Conservation (phyloP, 2,888 invertebrate species). For the Chrysolina americana region DNA sequence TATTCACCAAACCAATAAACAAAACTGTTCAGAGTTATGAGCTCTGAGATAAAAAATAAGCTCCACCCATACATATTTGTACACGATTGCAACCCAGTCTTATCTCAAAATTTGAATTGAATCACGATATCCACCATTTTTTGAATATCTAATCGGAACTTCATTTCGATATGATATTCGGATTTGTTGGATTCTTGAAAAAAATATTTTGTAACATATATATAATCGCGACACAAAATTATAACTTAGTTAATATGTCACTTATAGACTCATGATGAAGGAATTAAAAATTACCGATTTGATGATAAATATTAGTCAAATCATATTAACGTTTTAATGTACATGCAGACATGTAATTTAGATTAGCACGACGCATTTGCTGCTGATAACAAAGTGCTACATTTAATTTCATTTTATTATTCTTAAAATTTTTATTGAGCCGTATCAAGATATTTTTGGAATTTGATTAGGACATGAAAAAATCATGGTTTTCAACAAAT, state of each 20-base stretch:
- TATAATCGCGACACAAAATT: background rate
- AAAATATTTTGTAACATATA: background rate
- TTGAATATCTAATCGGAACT: too few relatives aligned
- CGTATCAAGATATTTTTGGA: too few relatives aligned
- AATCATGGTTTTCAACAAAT: too few relatives aligned
- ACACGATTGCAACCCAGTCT: conserved; percentile 1
- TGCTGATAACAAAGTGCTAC: too few relatives aligned
- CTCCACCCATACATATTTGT: conserved; percentile 10
- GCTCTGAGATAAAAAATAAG: conserved; percentile 1
- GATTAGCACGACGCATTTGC: too few relatives aligned
- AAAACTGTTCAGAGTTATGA: background rate
- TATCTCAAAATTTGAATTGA: background rate
- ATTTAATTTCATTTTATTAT: too few relatives aligned
- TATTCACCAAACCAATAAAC: background rate
- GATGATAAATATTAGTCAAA: too few relatives aligned
- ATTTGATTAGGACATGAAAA: too few relatives aligned
- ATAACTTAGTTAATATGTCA: background rate
- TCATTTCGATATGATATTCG: background rate
- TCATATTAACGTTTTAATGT: too few relatives aligned
- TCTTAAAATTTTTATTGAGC: too few relatives aligned
- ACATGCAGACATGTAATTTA: too few relatives aligned
- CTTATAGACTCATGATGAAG: background rate
- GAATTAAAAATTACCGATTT: too few relatives aligned
- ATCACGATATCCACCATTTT: conserved; percentile 1
- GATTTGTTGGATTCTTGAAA: background rate